Percentiles rank a stretch among this genome's conserved stretches.
Evolutionary conservation across 2,888 invertebrate genomes (phyloP).

Genomic region (Melinaea menophilus): DNA sequence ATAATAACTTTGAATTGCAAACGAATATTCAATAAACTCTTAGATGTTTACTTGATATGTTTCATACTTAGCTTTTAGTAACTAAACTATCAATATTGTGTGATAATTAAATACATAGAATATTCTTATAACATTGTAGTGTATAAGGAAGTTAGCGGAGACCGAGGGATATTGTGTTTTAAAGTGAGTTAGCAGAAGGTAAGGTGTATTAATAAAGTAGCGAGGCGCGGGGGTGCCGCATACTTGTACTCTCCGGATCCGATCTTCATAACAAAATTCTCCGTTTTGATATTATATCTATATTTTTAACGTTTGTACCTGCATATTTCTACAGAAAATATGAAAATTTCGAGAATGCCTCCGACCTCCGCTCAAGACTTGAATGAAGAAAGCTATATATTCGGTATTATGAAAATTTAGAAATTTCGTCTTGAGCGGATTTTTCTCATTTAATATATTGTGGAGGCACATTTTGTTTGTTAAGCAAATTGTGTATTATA

Average conservation of each 20-base stretch:
- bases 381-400: slow-evolving; percentile 60
- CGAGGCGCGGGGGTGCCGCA: slow-evolving; percentile 45
- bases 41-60: no score
- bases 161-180: slow-evolving; percentile 26
- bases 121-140: no score
- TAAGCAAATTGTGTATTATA: no score
- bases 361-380: slow-evolving; percentile 62
- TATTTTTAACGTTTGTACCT: slow-evolving; percentile 77
- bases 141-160: slow-evolving; percentile 7
- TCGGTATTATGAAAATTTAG: slow-evolving; percentile 64
- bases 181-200: slow-evolving; percentile 24
- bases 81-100: no score
- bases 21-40: no score
- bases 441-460: slow-evolving; percentile 9
- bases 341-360: slow-evolving; percentile 77
- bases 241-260: slow-evolving; percentile 73
- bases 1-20: no score
- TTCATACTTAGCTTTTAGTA: no score
- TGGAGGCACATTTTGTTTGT: neutral
- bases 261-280: slow-evolving; percentile 79
- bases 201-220: slow-evolving; percentile 51
- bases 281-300: slow-evolving; percentile 79
- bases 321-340: slow-evolving; percentile 79
- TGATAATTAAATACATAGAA: no score
- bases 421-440: slow-evolving; percentile 21